Evolutionary conservation across 2,888 invertebrate genomes (phyloP), one percentile per base, ranked within the genome.

Genomic region (Synergus japonicus): DNA sequence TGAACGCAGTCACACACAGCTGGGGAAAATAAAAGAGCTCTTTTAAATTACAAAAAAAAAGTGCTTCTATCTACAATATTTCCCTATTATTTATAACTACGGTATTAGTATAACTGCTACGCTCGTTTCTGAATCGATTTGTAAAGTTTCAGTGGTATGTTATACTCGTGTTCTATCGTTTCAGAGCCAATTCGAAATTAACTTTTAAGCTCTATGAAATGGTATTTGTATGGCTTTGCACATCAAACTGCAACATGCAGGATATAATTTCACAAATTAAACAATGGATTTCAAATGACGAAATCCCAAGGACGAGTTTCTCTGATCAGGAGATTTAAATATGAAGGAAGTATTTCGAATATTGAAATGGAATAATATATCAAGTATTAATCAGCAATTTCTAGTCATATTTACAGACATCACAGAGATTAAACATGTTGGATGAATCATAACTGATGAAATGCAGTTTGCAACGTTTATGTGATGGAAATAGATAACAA

Each of bases 241-340:
- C 37, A 73, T 73, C 73, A 73, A 73, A 73, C 54, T 73, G 54
- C n/a, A 73, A 15, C 37, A 54, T n/a, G n/a, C 44, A 22, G 29
- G 37, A 73, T 37, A 15, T 29, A 54, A 58, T 73, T 29, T 63
- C 22, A 29, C 22, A 29, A 73, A 54, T 18, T n/a, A 4, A 73
- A 54, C 54, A n/a, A n/a, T 41, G 2, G 9, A 22, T 29, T 7
- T 9, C 13, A 18, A 9, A 58, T 9, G 0, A 1, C 9, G 1
- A 9, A 9, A 58, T 18, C 9, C 18, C 9, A 18, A n/a, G 58
- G 9, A 58, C 4, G 13, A 10, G 10, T 58, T 58, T 58, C 58
- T 63, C 29, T 13, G 12, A 22, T 29, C 22, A 7, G 13, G 13
- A 29, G 12, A 63, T 63, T 22, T 22, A 29, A 63, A 13, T 29